Base-by-base conservation (phyloP, 2,113 vertebrate species). In the Podilymbus podiceps region DNA sequence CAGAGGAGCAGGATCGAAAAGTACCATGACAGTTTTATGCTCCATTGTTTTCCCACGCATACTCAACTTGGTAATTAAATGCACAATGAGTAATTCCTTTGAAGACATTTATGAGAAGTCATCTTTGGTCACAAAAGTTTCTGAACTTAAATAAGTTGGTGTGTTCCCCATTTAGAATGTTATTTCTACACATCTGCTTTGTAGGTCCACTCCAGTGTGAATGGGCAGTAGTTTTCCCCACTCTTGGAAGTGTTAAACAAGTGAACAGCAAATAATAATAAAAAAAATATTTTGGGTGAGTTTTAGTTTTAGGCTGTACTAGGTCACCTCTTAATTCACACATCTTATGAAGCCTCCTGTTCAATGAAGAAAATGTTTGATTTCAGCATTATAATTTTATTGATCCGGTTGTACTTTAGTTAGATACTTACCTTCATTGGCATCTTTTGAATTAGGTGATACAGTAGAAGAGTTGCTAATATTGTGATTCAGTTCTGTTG, bases 381-480 rank as follows among this genome's bases (percentile, higher is more conserved):
- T 64, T 75, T 78, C 47, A 82, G 17, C 7, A 59, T 77, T 84
- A 59, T 71, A n/a, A 53, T 38, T 84, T 69, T 67, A 40, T 85
- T 68, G 59, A 83, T 21, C 14, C 30, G 25, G 5, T 21, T 92
- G 31, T 14, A 18, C 33, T 78, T 63, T 1, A 64, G 38, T 59
- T 55, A n/a, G 18, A 20, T 14, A 3, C 55, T 93, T 97, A 98
- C 97, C 95, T 97, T 97, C 58, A 19, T 3, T 85, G 35, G 49
- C 18, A 35, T 97, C 95, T 87, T 96, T 77, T 55, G 88, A 31
- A 62, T 95, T 93, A 71, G 96, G 22, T 56, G 84, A 35, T 40
- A 80, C 30, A 85, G 85, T 92, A 44, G 91, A 93, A 91, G 60
- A 13, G 33, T 89, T 95, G 66, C 86, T 98, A 47, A 91, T 95